These are phyloP conservation scores for Lates japonicus DNA, from an alignment of 2,797 vertebrate species.

Conservation along the genomic window DNA sequence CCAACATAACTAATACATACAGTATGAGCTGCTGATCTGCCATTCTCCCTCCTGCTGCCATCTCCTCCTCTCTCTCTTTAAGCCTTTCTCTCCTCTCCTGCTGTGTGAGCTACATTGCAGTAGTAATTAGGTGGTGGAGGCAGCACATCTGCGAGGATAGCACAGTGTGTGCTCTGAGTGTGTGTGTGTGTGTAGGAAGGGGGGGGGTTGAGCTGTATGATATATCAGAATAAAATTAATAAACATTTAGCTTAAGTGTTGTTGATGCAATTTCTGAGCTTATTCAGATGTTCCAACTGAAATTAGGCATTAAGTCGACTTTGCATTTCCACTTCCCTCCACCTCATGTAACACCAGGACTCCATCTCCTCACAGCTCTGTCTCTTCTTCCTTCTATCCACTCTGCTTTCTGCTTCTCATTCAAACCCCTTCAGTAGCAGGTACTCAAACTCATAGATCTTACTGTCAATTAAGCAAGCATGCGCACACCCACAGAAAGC, in stretches of 20 bases:
- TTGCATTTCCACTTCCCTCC: neutral
- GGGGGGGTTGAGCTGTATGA: neutral
- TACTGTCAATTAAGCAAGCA: constrained; percentile 65
- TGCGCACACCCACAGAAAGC: constrained; percentile 40
- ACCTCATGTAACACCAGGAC: neutral
- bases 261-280: neutral
- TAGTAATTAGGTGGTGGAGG: constrained; percentile 58
- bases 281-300: neutral
- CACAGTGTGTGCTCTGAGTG: constrained; percentile 4
- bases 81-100: constrained; percentile 47
- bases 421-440: constrained; percentile 44
- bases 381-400: neutral
- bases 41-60: constrained; percentile 7
- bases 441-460: constrained; percentile 65
- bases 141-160: constrained; percentile 50
- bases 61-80: constrained; percentile 30
- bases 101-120: constrained; percentile 57
- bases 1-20: constrained; percentile 22
- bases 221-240: constrained; percentile 3
- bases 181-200: constrained; percentile 9
- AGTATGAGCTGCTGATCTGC: constrained; percentile 38
- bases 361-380: neutral
- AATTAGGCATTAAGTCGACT: neutral
- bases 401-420: constrained; percentile 11
- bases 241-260: neutral